These are phyloP conservation scores for Morbakka virulenta DNA, from an alignment of 30 jellyfish, hydroid and myxozoan species.

Conservation along the genomic window DNA sequence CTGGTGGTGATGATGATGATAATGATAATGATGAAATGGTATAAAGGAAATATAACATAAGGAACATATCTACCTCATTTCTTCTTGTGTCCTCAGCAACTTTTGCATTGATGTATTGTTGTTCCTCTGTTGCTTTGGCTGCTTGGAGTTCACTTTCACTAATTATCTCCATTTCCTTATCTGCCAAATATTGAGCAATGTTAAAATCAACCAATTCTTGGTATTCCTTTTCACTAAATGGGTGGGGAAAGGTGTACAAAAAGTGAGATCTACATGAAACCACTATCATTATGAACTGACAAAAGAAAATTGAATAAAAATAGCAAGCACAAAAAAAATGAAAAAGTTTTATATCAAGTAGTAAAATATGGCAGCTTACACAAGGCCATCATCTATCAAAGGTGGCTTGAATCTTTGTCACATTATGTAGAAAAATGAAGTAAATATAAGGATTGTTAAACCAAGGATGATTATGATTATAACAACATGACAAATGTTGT, in stretches of 20 bases:
- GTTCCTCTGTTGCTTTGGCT: constrained; percentile 56
- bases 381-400: too few relatives aligned
- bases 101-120: constrained; percentile 68
- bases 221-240: constrained; percentile 53
- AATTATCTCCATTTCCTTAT: constrained; percentile 38
- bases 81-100: too few relatives aligned
- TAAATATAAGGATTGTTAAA: too few relatives aligned
- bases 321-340: background rate
- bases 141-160: constrained; percentile 62
- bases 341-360: background rate
- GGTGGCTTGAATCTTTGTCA: too few relatives aligned
- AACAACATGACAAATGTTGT: too few relatives aligned
- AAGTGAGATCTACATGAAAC: background rate
- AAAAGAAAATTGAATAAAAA: background rate
- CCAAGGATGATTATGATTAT: too few relatives aligned
- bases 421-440: too few relatives aligned
- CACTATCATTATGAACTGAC: background rate
- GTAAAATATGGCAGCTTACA: too few relatives aligned
- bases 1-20: too few relatives aligned
- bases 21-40: too few relatives aligned
- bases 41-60: too few relatives aligned
- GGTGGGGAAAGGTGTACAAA: background rate
- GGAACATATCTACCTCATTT: too few relatives aligned
- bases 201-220: constrained; percentile 56
- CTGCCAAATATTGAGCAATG: constrained; percentile 44